Conservation (phyloP, 2,797 vertebrate species). For the Brotogeris chrysoptera region DNA sequence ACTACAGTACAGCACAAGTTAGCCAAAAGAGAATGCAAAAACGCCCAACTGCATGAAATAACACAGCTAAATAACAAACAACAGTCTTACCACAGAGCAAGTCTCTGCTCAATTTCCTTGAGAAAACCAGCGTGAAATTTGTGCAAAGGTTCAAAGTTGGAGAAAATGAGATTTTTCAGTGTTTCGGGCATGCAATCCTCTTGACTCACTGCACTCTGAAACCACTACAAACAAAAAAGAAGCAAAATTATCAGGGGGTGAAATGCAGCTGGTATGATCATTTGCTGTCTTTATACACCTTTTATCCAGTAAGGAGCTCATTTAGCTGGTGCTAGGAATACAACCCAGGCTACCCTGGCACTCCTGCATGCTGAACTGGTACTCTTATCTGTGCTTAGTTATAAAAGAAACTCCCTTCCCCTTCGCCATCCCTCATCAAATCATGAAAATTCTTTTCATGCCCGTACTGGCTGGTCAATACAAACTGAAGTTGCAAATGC, state of each 20-base stretch:
- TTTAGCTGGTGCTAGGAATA: neutral
- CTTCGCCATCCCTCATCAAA: neutral
- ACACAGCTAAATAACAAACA: neutral
- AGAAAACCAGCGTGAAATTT: constrained; percentile 94
- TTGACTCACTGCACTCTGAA: constrained; percentile 85
- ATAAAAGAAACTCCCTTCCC: neutral
- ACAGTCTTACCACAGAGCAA: constrained; percentile 90
- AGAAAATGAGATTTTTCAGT: constrained; percentile 86
- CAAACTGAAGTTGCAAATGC: neutral
- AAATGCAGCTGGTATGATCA: neutral
- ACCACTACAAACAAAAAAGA: constrained; percentile 80
- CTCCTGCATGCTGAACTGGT: neutral
- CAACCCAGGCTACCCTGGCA: neutral
- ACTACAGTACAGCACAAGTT: neutral
- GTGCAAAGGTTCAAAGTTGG: constrained; percentile 92
- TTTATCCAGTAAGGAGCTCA: neutral
- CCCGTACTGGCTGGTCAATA: neutral
- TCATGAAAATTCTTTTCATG: neutral
- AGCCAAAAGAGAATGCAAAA: neutral
- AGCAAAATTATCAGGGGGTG: neutral
- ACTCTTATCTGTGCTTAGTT: neutral
- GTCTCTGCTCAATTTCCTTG: constrained; percentile 94
- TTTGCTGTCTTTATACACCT: neutral
- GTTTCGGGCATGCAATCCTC: constrained; percentile 89
- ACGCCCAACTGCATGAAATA: neutral